These are phyloP conservation scores for Lordiphosa clarofinis DNA, from an alignment of 1,140 invertebrate species.

Conservation along the genomic window DNA sequence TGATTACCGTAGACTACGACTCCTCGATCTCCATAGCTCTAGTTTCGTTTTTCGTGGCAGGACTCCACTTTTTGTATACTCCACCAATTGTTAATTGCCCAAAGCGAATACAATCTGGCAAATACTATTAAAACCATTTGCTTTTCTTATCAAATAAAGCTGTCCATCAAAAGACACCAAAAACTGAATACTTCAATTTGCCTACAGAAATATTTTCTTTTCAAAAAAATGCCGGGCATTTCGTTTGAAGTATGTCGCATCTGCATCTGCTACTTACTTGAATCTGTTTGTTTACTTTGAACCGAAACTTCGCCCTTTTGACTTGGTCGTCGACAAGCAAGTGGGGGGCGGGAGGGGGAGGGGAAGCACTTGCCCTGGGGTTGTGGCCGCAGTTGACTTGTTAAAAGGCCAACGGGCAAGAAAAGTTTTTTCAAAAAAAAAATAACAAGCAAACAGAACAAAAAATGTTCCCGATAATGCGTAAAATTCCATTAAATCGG, in stretches of 20 bases:
- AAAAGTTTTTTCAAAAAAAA: background rate
- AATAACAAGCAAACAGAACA: slow-evolving; percentile 13
- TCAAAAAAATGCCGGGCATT: slow-evolving; percentile 46
- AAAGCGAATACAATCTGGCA: too few species aligned
- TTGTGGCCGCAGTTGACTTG: slow-evolving; percentile 28
- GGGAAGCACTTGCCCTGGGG: too few species aligned
- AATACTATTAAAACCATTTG: too few species aligned
- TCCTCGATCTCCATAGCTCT: too few species aligned
- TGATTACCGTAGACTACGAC: too few species aligned
- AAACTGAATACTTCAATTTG: background rate
- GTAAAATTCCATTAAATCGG: slow-evolving; percentile 78
- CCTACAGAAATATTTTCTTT: slow-evolving; percentile 35
- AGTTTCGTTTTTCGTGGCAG: too few species aligned
- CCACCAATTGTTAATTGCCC: too few species aligned
- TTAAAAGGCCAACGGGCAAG: slow-evolving; percentile 45
- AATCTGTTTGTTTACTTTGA: slow-evolving; percentile 14
- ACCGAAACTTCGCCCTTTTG: slow-evolving; percentile 12
- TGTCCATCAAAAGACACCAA: too few species aligned
- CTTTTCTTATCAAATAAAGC: too few species aligned
- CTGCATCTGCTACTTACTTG: slow-evolving; percentile 12
- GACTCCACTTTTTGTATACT: too few species aligned
- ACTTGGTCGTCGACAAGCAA: too few species aligned
- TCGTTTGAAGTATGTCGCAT: slow-evolving; percentile 61
- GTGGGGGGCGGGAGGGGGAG: too few species aligned
- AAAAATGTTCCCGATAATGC: slow-evolving; percentile 66